phyloP scores from a whole-genome alignment of 2,797 vertebrate species.

The Tarsius wallacei region DNA sequence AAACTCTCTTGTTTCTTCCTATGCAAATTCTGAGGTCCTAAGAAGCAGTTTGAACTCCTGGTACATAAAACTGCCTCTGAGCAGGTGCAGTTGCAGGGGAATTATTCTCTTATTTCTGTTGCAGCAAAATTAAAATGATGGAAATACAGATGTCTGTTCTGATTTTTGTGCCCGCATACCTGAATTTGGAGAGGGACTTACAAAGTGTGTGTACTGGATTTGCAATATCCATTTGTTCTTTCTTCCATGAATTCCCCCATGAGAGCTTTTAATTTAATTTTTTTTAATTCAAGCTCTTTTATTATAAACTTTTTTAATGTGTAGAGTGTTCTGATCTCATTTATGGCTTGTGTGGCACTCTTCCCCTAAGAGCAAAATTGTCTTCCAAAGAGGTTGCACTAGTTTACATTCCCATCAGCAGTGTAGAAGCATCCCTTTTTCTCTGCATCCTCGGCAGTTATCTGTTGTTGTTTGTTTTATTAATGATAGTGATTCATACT shows the following conservation, averaged over 20 bases:
- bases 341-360: background rate
- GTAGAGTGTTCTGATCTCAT: background rate
- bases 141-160: background rate
- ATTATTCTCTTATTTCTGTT: accelerated
- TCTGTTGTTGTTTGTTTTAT: no score
- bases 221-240: background rate
- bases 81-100: no score
- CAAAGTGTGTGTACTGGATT: accelerated
- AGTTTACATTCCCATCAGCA: no score
- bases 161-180: background rate
- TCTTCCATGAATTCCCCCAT: background rate
- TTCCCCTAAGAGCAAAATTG: background rate
- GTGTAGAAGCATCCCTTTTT: no score
- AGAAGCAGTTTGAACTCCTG: background rate
- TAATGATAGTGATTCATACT: no score
- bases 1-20: no score
- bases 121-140: background rate
- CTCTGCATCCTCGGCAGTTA: no score
- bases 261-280: background rate
- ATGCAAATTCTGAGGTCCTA: background rate
- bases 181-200: background rate
- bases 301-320: background rate
- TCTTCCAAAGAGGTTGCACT: no score
- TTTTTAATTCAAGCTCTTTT: background rate
- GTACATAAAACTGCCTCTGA: accelerated